These are phyloP conservation scores for Rhynchonycteris naso DNA, from an alignment of 2,797 vertebrate genomes.

Conservation along the genomic window DNA sequence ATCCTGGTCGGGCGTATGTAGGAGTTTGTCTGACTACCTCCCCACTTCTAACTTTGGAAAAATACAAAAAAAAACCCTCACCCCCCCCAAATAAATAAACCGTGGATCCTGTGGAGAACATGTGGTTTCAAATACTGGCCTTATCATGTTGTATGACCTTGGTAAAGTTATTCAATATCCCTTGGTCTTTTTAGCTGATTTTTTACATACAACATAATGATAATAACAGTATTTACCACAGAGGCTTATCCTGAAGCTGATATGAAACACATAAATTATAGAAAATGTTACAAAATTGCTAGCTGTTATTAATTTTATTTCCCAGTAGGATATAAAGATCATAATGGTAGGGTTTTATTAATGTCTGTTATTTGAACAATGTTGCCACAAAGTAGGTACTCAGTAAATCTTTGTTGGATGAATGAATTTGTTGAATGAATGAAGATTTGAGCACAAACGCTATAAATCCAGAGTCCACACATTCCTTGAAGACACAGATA, in stretches of 20 bases:
- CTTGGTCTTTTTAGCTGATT: conserved; percentile 1
- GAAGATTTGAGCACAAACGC: not conserved
- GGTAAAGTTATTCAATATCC: not conserved
- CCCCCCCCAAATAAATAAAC: not conserved
- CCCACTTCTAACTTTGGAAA: too few relatives aligned
- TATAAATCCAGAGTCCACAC: not conserved
- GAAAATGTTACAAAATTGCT: not conserved
- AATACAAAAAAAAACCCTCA: too few relatives aligned
- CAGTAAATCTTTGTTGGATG: not conserved
- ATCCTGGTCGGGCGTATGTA: too few relatives aligned
- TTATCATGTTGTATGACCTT: not conserved
- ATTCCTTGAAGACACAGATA: not conserved
- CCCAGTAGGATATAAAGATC: not conserved
- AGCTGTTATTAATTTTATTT: conserved; percentile 24
- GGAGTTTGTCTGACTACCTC: too few relatives aligned
- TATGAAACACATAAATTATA: not conserved
- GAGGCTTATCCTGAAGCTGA: not conserved
- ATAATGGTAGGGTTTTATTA: not conserved
- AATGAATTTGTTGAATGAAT: not conserved
- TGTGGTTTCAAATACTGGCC: not conserved
- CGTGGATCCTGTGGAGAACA: not conserved
- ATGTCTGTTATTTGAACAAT: not conserved
- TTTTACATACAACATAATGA: not conserved
- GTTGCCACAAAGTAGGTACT: not conserved
- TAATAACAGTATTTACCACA: not conserved